Percentiles rank a stretch among this genome's conserved stretches.
Conservation (phyloP, 35 echinoderm and acorn worm species). For the Apostichopus parvimensis region DNA sequence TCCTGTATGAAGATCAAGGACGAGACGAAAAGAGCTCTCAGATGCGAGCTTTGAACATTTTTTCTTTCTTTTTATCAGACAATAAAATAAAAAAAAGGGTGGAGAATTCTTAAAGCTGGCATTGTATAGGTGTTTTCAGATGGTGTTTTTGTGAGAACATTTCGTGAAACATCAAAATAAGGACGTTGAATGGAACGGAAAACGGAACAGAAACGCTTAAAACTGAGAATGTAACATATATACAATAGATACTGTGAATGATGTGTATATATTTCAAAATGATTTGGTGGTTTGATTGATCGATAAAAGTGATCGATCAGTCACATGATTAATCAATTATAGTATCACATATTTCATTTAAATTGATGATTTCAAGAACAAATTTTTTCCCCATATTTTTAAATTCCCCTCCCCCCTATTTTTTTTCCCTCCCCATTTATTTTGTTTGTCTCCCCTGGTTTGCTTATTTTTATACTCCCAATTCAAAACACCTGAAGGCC, state of each 20-base stretch:
- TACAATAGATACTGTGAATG: background rate
- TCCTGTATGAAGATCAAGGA: slow-evolving; percentile 6
- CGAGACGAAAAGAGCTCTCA: background rate
- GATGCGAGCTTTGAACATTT: background rate
- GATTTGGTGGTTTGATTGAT: background rate
- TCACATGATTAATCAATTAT: too few relatives aligned
- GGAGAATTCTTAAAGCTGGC: slow-evolving; percentile 15
- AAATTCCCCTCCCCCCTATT: too few relatives aligned
- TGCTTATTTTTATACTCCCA: background rate
- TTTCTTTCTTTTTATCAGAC: background rate
- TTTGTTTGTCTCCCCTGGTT: background rate
- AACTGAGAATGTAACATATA: background rate
- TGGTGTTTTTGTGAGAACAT: background rate
- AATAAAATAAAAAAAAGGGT: too few relatives aligned
- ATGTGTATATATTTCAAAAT: background rate
- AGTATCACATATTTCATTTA: too few relatives aligned
- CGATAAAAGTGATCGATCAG: too few relatives aligned
- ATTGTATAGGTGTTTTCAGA: background rate
- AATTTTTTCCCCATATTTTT: too few relatives aligned
- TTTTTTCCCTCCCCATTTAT: background rate
- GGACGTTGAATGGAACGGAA: background rate
- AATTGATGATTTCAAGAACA: too few relatives aligned
- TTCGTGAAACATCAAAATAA: background rate
- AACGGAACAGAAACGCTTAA: background rate
- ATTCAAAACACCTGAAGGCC: slow-evolving; percentile 3